Evolutionary conservation across 2,888 invertebrate species (phyloP).

Genomic region (Timandra comae): DNA sequence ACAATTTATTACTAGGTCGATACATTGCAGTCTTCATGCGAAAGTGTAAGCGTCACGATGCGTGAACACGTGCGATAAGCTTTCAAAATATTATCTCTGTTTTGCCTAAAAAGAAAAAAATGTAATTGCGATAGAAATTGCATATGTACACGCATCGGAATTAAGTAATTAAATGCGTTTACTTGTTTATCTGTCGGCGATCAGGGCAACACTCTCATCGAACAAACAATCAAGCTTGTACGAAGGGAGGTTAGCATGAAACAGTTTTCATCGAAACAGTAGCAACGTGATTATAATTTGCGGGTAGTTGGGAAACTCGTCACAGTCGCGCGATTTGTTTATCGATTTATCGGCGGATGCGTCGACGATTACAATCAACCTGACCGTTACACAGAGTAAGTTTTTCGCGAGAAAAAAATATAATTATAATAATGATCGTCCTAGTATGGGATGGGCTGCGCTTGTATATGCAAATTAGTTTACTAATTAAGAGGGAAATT

Average conservation of each 20-base stretch:
- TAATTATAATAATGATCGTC: constrained; percentile 71
- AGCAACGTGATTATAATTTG: constrained; percentile 55
- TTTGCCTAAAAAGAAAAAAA: constrained; percentile 51
- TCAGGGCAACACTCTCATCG: constrained; percentile 55
- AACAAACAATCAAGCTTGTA: constrained; percentile 49
- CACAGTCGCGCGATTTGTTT: constrained; percentile 62
- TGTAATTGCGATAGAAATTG: constrained; percentile 69
- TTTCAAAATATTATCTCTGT: constrained; percentile 58
- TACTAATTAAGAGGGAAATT: constrained; percentile 69
- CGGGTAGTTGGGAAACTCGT: constrained; percentile 58
- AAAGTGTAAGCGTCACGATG: constrained; percentile 60
- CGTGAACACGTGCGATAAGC: constrained; percentile 62
- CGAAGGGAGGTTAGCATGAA: not conserved
- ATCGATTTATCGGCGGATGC: constrained; percentile 71
- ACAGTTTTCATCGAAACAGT: constrained; percentile 36
- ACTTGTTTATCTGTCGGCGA: constrained; percentile 62
- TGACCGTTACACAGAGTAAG: constrained; percentile 61
- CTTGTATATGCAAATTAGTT: constrained; percentile 68
- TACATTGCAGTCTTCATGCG: constrained; percentile 36
- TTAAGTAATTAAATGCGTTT: constrained; percentile 67
- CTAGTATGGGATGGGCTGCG: constrained; percentile 61
- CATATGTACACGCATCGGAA: constrained; percentile 67
- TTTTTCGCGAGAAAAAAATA: constrained; percentile 65
- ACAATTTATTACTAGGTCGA: constrained; percentile 29
- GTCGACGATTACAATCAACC: constrained; percentile 59